Percentiles rank a stretch among this genome's conserved stretches.
phyloP scores from a whole-genome alignment of 2,888 invertebrate genomes.

The Fragum whitleyi region DNA sequence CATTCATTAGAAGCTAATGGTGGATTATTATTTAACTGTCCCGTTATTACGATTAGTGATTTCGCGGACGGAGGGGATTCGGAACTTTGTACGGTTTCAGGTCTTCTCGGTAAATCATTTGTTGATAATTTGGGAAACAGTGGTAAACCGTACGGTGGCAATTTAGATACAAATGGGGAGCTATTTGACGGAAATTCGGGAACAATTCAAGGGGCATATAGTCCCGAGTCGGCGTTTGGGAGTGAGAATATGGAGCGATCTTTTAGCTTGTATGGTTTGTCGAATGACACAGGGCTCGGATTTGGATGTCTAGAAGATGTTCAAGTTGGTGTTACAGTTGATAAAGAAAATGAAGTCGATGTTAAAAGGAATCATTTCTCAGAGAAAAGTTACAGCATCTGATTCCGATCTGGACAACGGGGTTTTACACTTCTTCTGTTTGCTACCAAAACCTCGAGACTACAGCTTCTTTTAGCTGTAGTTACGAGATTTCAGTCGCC shows the following conservation, averaged over 20 bases:
- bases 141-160: not conserved
- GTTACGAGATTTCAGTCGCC: too few relatives aligned
- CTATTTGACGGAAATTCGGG: not conserved
- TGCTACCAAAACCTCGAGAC: too few relatives aligned
- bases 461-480: too few relatives aligned
- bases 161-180: not conserved
- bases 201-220: not conserved
- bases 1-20: constrained; percentile 5
- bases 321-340: not conserved
- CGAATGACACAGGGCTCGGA: not conserved
- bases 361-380: not conserved
- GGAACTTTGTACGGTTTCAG: not conserved
- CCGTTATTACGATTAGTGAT: constrained; percentile 25
- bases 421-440: too few relatives aligned
- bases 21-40: constrained; percentile 16
- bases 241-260: not conserved
- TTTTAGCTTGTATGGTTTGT: not conserved
- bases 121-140: not conserved
- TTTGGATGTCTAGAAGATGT: not conserved
- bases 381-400: not conserved
- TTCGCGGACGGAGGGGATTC: not conserved
- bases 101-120: not conserved
- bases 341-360: not conserved
- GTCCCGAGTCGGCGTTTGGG: not conserved
- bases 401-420: too few relatives aligned